Evolutionary conservation across 2,888 invertebrate genomes (phyloP).

Genomic region (Pycnomerus fuliginosus): DNA sequence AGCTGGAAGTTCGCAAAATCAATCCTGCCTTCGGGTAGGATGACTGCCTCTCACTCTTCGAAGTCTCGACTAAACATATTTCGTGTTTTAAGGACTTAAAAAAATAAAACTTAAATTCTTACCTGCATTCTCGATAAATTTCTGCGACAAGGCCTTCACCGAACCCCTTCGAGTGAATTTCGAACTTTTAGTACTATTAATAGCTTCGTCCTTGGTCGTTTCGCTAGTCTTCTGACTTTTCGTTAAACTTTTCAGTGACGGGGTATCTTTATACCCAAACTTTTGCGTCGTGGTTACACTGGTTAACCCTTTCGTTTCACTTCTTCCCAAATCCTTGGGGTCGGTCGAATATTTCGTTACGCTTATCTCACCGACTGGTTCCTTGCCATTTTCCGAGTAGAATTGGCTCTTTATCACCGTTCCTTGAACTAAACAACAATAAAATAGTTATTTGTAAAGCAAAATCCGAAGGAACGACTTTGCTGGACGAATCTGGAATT

Average conservation of each 20-base stretch:
- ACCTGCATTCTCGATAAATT: constrained; percentile 71
- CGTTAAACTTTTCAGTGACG: constrained; percentile 41
- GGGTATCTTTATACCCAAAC: constrained; percentile 48
- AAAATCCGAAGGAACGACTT: no score
- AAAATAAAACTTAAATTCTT: no score
- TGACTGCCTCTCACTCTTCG: constrained; percentile 55
- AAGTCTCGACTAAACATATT: constrained; percentile 56
- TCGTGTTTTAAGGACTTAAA: no score
- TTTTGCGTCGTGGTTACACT: constrained; percentile 52
- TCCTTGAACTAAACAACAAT: constrained; percentile 62
- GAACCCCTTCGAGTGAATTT: constrained; percentile 67
- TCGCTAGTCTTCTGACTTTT: constrained; percentile 25
- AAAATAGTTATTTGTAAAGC: not conserved
- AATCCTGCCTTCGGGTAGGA: constrained; percentile 73
- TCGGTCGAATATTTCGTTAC: constrained; percentile 70
- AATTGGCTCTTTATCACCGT: constrained; percentile 68
- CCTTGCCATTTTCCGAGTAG: constrained; percentile 68
- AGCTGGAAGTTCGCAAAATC: constrained; percentile 66
- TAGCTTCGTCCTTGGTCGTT: constrained; percentile 4
- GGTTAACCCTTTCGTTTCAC: constrained; percentile 37
- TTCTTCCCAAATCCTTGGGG: constrained; percentile 56
- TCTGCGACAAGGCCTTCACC: constrained; percentile 76
- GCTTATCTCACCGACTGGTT: constrained; percentile 68
- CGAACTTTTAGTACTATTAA: constrained; percentile 29
- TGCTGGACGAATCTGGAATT: no score